These are phyloP conservation scores for Pharmacophagus antenor DNA, from an alignment of 2,888 invertebrate species.

Conservation along the genomic window DNA sequence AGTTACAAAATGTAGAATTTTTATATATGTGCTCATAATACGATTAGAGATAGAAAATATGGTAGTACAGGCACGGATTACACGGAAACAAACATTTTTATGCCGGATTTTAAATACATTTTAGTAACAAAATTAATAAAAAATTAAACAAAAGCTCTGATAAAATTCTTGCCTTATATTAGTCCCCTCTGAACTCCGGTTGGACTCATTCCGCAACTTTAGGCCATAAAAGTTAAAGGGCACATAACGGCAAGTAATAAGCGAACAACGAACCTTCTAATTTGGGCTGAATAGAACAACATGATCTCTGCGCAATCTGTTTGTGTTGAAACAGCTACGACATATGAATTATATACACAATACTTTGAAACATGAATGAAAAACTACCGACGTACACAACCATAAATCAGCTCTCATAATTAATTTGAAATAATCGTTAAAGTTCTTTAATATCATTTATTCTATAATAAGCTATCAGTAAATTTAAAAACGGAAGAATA, in stretches of 20 bases:
- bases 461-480: too few species aligned
- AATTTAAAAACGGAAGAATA: too few species aligned
- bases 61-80: neutral
- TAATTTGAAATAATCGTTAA: neutral
- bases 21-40: too few species aligned
- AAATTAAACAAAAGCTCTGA: constrained; percentile 64
- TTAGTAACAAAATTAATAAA: constrained; percentile 54
- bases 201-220: constrained; percentile 65
- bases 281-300: constrained; percentile 55
- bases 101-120: neutral
- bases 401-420: neutral
- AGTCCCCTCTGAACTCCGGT: constrained; percentile 45
- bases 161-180: constrained; percentile 71
- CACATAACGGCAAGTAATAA: constrained; percentile 77
- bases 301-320: constrained; percentile 58
- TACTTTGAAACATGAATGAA: neutral
- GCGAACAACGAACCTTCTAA: constrained; percentile 68
- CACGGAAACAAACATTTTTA: too few species aligned
- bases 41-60: too few species aligned
- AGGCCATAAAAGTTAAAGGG: constrained; percentile 78
- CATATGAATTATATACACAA: constrained; percentile 6
- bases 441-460: too few species aligned
- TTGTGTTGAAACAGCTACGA: constrained; percentile 31
- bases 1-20: neutral
- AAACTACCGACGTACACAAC: neutral